Evolutionary conservation across 2,797 vertebrate species (phyloP).

Genomic region (Helicolenus hilgendorfi): DNA sequence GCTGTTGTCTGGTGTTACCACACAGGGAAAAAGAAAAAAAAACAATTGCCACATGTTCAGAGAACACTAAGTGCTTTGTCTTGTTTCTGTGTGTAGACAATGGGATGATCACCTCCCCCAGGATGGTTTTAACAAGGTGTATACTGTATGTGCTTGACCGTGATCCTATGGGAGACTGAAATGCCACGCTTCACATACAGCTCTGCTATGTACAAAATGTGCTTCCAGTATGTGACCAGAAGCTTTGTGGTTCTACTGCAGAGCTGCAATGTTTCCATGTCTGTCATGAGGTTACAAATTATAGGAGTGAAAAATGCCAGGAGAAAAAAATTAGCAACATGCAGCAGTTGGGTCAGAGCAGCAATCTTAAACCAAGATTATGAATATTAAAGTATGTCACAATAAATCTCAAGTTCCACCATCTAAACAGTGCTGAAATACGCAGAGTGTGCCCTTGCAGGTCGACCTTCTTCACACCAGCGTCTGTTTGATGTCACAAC

Average conservation of each 20-base stretch:
- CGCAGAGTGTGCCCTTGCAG: neutral
- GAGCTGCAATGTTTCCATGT: constrained; percentile 8
- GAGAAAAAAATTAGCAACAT: neutral
- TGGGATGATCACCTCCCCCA: constrained; percentile 8
- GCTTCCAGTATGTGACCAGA: neutral
- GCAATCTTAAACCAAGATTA: constrained; percentile 17
- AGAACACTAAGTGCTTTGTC: constrained; percentile 69
- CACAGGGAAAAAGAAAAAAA: constrained; percentile 22
- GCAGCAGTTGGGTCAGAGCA: neutral
- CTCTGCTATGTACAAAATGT: neutral
- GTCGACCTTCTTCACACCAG: constrained; percentile 25
- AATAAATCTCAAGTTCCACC: neutral
- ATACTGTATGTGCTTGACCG: constrained; percentile 15
- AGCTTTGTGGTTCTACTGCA: constrained; percentile 5
- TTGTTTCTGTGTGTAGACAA: constrained; percentile 52
- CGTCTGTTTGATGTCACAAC: constrained; percentile 22
- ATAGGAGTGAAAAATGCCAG: neutral
- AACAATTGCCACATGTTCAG: constrained; percentile 40
- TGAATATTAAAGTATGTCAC: constrained; percentile 24
- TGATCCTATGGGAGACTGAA: constrained; percentile 38
- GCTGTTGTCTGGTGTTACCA: constrained; percentile 63
- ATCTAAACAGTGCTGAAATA: neutral
- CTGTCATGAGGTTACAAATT: constrained; percentile 20
- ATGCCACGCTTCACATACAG: neutral
- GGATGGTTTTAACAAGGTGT: constrained; percentile 43